A percentile compares a stretch with the other conserved stretches of the same genome.
Evolutionary conservation across 2,113 vertebrate genomes (phyloP).

Genomic region (Dicaeum eximium): DNA sequence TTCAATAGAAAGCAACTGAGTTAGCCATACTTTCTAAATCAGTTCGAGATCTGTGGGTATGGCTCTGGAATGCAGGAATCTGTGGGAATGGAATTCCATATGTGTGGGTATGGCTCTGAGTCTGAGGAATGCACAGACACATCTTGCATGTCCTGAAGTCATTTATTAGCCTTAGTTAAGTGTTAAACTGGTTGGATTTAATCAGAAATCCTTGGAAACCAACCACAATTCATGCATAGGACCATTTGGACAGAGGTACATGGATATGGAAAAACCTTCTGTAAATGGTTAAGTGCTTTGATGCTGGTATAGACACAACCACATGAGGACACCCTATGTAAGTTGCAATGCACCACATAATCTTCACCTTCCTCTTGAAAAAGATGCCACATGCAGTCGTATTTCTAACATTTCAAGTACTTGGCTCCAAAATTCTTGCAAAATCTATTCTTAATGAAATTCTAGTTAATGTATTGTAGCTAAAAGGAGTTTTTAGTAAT

Average conservation of each 20-base stretch:
- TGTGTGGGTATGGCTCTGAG: no score
- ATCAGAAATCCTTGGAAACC: neutral
- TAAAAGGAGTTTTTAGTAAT: neutral
- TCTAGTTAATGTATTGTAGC: neutral
- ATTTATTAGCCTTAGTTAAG: neutral
- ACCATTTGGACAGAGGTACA: neutral
- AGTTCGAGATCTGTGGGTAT: neutral
- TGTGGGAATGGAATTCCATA: no score
- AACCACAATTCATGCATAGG: neutral
- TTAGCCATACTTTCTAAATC: neutral
- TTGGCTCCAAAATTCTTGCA: neutral
- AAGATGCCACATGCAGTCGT: neutral
- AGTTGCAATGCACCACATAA: neutral
- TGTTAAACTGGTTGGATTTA: neutral
- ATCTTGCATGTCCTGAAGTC: neutral
- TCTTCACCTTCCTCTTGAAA: neutral
- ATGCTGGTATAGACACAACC: neutral
- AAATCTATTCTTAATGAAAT: neutral
- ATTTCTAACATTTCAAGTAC: neutral
- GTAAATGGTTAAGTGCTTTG: neutral
- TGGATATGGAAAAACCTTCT: neutral
- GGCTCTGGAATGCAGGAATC: neutral
- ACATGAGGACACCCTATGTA: neutral
- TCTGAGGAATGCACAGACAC: neutral
- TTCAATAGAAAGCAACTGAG: neutral